Percentiles rank a stretch among this genome's conserved stretches.
These are phyloP conservation scores for Drosophila pegasa DNA, from an alignment of 2,888 invertebrate genomes.

Conservation along the genomic window DNA sequence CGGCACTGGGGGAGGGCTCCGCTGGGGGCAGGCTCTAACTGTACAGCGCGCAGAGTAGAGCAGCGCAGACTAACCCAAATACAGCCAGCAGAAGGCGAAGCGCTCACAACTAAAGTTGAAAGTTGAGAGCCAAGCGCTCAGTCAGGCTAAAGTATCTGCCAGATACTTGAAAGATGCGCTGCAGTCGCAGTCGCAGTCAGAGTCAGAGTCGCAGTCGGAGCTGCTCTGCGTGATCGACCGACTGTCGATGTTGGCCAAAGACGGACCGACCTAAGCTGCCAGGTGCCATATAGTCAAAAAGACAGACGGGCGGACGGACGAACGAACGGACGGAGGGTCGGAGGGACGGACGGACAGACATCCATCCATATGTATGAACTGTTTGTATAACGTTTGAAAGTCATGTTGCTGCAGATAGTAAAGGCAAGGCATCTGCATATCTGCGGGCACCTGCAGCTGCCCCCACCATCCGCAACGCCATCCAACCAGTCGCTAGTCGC, in stretches of 20 bases:
- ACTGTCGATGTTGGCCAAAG: constrained; percentile 66
- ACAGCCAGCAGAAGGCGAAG: constrained; percentile 47
- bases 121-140: constrained; percentile 67
- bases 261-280: constrained; percentile 44
- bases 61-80: constrained; percentile 63
- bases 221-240: constrained; percentile 75
- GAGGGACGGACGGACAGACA: constrained; percentile 23
- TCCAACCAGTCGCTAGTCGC: constrained; percentile 38
- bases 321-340: constrained; percentile 12
- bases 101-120: constrained; percentile 69
- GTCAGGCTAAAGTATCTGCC: constrained; percentile 57
- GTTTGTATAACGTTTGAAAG: constrained; percentile 79
- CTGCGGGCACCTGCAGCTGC: constrained; percentile 63
- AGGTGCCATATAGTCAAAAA: constrained; percentile 37
- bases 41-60: constrained; percentile 38
- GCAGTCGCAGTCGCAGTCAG: constrained; percentile 15
- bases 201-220: constrained; percentile 7
- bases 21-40: constrained; percentile 59
- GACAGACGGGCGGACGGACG: constrained; percentile 6
- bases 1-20: constrained; percentile 2
- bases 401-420: constrained; percentile 72
- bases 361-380: constrained; percentile 75
- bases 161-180: constrained; percentile 61
- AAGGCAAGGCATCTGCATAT: constrained; percentile 67
- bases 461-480: neutral